phyloP scores from a whole-genome alignment of 2,113 vertebrate genomes.

The Hippoglossus stenolepis region DNA sequence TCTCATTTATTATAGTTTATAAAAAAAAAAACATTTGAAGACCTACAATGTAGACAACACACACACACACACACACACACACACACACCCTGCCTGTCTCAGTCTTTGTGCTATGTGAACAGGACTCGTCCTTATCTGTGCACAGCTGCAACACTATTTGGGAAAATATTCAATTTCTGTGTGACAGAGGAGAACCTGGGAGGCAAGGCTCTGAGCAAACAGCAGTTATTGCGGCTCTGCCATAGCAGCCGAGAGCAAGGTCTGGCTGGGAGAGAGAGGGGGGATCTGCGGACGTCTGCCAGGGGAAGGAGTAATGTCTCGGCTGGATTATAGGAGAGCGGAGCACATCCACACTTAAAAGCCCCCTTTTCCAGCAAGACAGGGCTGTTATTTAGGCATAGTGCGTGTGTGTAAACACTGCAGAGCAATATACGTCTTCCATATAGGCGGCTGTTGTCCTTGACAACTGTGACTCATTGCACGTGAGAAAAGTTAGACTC shows the following conservation, averaged over 20 bases:
- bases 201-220: conserved; percentile 83
- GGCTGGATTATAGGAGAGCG: conserved; percentile 81
- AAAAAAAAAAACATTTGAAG: neutral
- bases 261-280: conserved; percentile 69
- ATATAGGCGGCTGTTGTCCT: conserved; percentile 60
- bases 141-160: conserved; percentile 80
- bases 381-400: conserved; percentile 81
- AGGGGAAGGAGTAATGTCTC: conserved; percentile 82
- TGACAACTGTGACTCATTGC: conserved; percentile 56
- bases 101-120: conserved; percentile 67
- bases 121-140: conserved; percentile 74
- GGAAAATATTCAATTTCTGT: conserved; percentile 82
- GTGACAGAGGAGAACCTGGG: conserved; percentile 79
- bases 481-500: conserved; percentile 60
- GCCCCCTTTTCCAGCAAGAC: conserved; percentile 78
- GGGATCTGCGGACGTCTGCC: conserved; percentile 82
- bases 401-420: conserved; percentile 73
- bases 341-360: conserved; percentile 81
- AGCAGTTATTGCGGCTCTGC: conserved; percentile 78
- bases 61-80: conserved; percentile 35
- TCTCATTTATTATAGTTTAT: neutral
- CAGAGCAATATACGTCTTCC: conserved; percentile 54
- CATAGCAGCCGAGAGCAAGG: conserved; percentile 74
- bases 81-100: conserved; percentile 30
- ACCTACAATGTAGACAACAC: conserved; percentile 10